Evolutionary conservation across 2,113 vertebrate species (phyloP).

Genomic region (Isurus oxyrinchus): DNA sequence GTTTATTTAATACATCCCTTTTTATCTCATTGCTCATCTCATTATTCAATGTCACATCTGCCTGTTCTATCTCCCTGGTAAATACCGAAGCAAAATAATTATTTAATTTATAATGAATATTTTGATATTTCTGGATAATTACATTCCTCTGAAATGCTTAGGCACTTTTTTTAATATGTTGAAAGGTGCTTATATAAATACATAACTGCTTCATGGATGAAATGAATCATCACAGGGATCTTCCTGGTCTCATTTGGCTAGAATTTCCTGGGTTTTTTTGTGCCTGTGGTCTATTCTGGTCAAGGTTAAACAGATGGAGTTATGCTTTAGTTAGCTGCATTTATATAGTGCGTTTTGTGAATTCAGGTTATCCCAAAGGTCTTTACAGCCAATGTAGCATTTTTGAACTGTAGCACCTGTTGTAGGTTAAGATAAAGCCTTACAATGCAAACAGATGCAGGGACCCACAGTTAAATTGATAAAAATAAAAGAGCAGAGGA

Average conservation of each 20-base stretch:
- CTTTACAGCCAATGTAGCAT: neutral
- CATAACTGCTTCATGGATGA: neutral
- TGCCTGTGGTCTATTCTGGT: neutral
- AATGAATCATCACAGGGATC: neutral
- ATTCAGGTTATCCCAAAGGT: neutral
- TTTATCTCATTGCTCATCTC: no score
- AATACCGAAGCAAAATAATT: no score
- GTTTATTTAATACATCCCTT: no score
- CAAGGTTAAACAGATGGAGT: neutral
- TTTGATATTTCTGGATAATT: neutral
- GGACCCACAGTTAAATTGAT: neutral
- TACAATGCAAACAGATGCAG: neutral
- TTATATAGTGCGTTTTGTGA: neutral
- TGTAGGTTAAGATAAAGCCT: neutral
- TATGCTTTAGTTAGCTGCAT: neutral
- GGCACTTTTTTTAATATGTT: neutral
- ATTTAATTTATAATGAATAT: no score
- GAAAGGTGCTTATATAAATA: neutral
- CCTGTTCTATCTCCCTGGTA: no score
- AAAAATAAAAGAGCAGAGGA: neutral
- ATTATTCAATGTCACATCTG: no score
- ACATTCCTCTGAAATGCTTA: neutral
- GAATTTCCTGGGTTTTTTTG: neutral
- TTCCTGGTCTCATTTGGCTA: neutral
- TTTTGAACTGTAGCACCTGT: neutral